Evolutionary conservation across 2,888 invertebrate genomes (phyloP).

Genomic region (Hirtodrosophila confusa): DNA sequence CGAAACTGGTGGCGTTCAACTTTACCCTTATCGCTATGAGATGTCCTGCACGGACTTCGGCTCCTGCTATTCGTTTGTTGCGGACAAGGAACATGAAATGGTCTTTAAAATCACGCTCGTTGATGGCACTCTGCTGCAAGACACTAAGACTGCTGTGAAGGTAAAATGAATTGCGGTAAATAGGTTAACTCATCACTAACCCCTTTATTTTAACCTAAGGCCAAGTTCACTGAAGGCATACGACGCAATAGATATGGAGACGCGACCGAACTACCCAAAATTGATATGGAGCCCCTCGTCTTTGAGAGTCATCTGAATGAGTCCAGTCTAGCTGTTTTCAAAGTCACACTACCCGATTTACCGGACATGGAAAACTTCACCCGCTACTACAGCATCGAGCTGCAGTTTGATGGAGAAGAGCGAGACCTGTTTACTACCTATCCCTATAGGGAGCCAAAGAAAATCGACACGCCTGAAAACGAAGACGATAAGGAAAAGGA

Average conservation of each 20-base stretch:
- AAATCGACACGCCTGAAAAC: constrained; percentile 35
- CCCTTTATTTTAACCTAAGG: constrained; percentile 10
- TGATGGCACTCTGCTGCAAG: constrained; percentile 88
- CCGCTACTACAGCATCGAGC: constrained; percentile 62
- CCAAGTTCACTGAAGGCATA: constrained; percentile 69
- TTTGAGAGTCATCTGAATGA: constrained; percentile 85
- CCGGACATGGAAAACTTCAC: constrained; percentile 66
- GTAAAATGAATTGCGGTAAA: constrained; percentile 7
- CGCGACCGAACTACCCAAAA: constrained; percentile 51
- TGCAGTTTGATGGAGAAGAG: constrained; percentile 68
- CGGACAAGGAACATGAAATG: constrained; percentile 93
- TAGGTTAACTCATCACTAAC: no score
- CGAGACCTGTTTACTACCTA: constrained; percentile 65
- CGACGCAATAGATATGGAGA: constrained; percentile 38
- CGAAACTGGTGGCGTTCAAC: constrained; percentile 88
- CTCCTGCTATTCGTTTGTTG: constrained; percentile 94
- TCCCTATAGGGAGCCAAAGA: constrained; percentile 73
- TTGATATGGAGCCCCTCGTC: constrained; percentile 83
- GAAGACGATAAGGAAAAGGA: constrained; percentile 65
- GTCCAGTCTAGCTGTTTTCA: constrained; percentile 88
- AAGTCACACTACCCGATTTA: constrained; percentile 86
- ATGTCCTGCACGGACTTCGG: constrained; percentile 88
- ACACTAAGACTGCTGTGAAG: constrained; percentile 86
- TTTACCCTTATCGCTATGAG: constrained; percentile 91
- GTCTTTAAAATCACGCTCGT: constrained; percentile 90